These are phyloP conservation scores for Cladorhizidae sp. DNA, from an alignment of 37 sponge, comb jelly and placozoan genomes.

Conservation along the genomic window DNA sequence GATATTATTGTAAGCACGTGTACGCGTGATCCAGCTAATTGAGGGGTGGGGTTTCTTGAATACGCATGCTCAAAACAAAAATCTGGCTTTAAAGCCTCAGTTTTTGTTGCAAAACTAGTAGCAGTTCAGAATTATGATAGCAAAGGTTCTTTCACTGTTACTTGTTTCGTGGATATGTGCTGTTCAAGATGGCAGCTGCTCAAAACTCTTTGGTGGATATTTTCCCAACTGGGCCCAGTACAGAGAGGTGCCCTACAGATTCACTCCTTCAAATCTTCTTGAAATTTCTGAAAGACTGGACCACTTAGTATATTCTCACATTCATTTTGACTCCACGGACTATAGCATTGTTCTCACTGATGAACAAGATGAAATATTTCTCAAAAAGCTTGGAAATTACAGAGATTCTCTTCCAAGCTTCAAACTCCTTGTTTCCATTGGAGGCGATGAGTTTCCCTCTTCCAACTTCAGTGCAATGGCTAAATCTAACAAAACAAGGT, in stretches of 20 bases:
- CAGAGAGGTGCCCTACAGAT: conserved; percentile 11
- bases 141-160: background rate
- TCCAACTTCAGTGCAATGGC: conserved; percentile 32
- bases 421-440: conserved; percentile 24
- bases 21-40: background rate
- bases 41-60: background rate
- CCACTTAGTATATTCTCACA: conserved; percentile 22
- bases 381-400: background rate
- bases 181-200: background rate
- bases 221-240: conserved; percentile 45
- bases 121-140: background rate
- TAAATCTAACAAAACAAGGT: background rate
- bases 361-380: background rate
- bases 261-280: conserved; percentile 5
- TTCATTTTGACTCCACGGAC: conserved; percentile 2
- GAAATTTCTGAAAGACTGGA: conserved; percentile 13
- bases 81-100: background rate
- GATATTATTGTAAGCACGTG: too few relatives aligned
- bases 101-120: too few relatives aligned
- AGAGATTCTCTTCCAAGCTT: background rate
- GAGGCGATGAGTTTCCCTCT: conserved; percentile 27
- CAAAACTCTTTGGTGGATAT: conserved; percentile 18
- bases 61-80: background rate
- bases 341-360: background rate
- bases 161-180: background rate